Percentiles rank a stretch among this genome's conserved stretches.
Conservation (phyloP, 2,113 vertebrate species). For the Mionectes macconnelli region DNA sequence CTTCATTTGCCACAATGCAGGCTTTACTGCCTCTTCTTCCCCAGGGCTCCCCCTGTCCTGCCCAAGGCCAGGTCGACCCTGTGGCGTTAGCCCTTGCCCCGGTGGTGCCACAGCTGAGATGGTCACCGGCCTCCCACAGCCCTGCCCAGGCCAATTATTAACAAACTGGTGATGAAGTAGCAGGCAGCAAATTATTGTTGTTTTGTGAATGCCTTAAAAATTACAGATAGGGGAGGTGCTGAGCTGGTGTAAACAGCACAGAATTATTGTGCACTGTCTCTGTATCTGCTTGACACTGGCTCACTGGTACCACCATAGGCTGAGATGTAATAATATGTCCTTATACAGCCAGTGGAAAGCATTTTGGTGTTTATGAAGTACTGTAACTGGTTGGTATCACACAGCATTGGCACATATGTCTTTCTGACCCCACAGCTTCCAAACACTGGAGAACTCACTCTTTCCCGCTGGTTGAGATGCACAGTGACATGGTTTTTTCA, state of each 20-base stretch:
- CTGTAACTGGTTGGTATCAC: not conserved
- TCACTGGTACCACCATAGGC: not conserved
- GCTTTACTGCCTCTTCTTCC: not conserved
- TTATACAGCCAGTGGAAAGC: not conserved
- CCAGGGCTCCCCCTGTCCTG: fast-evolving
- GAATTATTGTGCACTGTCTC: not conserved
- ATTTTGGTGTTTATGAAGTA: not conserved
- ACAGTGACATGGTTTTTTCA: too few relatives aligned
- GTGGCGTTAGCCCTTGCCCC: not conserved
- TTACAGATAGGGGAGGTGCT: not conserved
- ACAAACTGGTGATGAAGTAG: not conserved
- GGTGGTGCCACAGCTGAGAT: not conserved
- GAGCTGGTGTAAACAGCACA: not conserved
- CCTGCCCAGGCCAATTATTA: not conserved
- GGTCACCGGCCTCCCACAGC: not conserved
- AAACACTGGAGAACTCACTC: too few relatives aligned
- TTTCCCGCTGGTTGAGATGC: too few relatives aligned
- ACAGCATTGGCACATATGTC: not conserved
- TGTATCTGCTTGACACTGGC: not conserved
- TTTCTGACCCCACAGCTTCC: too few relatives aligned
- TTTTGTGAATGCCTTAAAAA: not conserved
- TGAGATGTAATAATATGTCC: not conserved
- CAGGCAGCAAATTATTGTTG: fast-evolving
- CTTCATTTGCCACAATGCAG: not conserved
- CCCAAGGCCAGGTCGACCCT: not conserved